These are phyloP conservation scores for Mongoloraphidia duomilia DNA, from an alignment of 2,888 invertebrate genomes.

Conservation along the genomic window DNA sequence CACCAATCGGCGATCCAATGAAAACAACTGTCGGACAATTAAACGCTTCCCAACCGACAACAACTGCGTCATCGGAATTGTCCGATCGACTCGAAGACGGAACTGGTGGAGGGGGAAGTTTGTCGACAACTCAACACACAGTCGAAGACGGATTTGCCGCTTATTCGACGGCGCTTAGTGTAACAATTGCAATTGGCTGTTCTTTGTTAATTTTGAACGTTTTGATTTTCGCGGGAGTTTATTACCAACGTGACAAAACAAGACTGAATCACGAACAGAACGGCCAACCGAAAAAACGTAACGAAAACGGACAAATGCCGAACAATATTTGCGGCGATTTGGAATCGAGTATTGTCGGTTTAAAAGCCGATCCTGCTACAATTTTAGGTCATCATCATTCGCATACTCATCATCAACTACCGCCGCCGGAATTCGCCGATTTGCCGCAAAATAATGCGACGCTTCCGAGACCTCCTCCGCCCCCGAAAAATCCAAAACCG, in stretches of 20 bases:
- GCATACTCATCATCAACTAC: conserved; percentile 59
- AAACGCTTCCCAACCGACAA: conserved; percentile 28
- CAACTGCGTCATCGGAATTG: conserved; percentile 31
- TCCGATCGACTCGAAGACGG: conserved; percentile 37
- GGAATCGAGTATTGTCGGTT: conserved; percentile 41
- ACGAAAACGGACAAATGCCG: conserved; percentile 77
- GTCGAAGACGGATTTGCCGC: conserved; percentile 75
- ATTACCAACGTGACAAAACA: conserved; percentile 81
- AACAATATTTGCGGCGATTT: conserved; percentile 79
- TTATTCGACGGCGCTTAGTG: conserved; percentile 80
- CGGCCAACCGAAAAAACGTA: conserved; percentile 49
- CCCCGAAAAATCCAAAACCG: conserved; percentile 52
- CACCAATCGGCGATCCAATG: conserved; percentile 26
- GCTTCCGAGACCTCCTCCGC: conserved; percentile 59
- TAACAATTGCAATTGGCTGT: conserved; percentile 89
- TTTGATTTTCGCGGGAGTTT: conserved; percentile 85
- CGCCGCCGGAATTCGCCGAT: conserved; percentile 75
- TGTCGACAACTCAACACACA: conserved; percentile 35
- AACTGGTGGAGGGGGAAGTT: conserved; percentile 16
- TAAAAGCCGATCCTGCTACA: conserved; percentile 56
- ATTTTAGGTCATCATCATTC: conserved; percentile 63
- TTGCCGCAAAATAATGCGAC: conserved; percentile 55
- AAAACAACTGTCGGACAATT: conserved; percentile 18
- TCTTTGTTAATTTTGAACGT: conserved; percentile 83
- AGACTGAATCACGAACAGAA: conserved; percentile 40